Base-by-base conservation (phyloP, 2,113 vertebrate genomes). In the Bettongia penicillata region DNA sequence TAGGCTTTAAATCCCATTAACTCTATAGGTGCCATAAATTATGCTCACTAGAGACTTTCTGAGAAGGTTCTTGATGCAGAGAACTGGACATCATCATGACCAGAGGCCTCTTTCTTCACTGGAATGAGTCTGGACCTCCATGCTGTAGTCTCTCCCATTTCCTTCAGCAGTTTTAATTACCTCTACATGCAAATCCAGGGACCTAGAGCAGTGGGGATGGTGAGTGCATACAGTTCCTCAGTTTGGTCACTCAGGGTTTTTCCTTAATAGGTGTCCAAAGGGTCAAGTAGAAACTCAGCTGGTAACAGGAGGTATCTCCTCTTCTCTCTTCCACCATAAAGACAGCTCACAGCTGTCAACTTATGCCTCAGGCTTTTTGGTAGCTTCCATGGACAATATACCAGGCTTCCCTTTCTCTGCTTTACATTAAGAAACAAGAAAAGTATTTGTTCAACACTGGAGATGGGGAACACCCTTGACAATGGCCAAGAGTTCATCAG, bases 341-440 rank as follows among this genome's bases (percentile, higher is more conserved):
- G 51, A 31, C 10, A 1, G 28, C 0, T 8, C n/a, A 84, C 84
- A 8, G 16, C n/a, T 84, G 37, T 84, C 24, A 8, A n/a, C 91
- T 89, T 7, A 91, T 26, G 53, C 53, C 25, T 55, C 25, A 8
- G 25, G 53, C 25, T 55, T 55, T 24, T 55, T 26, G 53, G 8
- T 26, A 25, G 53, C 24, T 55, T 43, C 25, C 51, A 2, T 8
- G 48, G 48, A 0, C 49, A 51, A 25, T 4, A 90, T 6, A 23
- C 26, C 8, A 23, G 53, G 25, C 9, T 2, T 22, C 19, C 19
- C 51, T 48, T 51, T 22, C 8, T 49, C 52, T 24, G 0, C 25
- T 31, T 53, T 92, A 28, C 25, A 7, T 9, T 24, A 19, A 89
- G 43, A 94, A 93, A 94, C 11, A n/a, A 90, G 51, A n/a, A 22